Percentiles rank a stretch among this genome's conserved stretches.
Evolutionary conservation across 2,113 vertebrate genomes (phyloP).

Genomic region (Mobula birostris): DNA sequence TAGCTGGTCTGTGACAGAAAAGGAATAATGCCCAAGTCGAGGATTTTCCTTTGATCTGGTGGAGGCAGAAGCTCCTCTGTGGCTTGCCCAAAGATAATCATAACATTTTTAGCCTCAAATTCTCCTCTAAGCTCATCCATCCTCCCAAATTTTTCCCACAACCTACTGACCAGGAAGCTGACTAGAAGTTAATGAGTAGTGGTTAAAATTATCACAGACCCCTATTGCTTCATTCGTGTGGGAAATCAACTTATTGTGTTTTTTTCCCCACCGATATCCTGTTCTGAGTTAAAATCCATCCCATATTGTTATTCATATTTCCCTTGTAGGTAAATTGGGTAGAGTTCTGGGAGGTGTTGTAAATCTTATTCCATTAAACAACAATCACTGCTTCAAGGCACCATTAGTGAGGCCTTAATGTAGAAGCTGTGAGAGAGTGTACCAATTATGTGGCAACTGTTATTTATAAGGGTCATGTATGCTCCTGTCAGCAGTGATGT

Average conservation of each 20-base stretch:
- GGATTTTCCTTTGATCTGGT: too few species aligned
- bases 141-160: neutral
- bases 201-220: neutral
- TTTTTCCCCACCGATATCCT: neutral
- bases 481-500: neutral
- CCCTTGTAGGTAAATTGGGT: neutral
- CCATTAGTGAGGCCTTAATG: constrained; percentile 14
- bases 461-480: constrained; percentile 9
- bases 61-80: neutral
- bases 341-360: neutral
- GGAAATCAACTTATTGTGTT: neutral
- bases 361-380: constrained; percentile 6
- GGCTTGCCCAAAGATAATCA: neutral
- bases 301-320: neutral
- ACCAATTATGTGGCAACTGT: constrained; percentile 4
- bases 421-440: neutral
- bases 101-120: neutral
- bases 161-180: neutral
- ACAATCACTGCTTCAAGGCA: constrained; percentile 17
- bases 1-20: neutral
- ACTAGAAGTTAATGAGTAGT: too few species aligned
- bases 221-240: neutral
- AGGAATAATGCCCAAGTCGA: neutral
- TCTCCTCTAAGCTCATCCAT: neutral
- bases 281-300: neutral